Evolutionary conservation across 2,888 invertebrate species (phyloP), one percentile per base, ranked within the genome.

Genomic region (Rutpela maculata): DNA sequence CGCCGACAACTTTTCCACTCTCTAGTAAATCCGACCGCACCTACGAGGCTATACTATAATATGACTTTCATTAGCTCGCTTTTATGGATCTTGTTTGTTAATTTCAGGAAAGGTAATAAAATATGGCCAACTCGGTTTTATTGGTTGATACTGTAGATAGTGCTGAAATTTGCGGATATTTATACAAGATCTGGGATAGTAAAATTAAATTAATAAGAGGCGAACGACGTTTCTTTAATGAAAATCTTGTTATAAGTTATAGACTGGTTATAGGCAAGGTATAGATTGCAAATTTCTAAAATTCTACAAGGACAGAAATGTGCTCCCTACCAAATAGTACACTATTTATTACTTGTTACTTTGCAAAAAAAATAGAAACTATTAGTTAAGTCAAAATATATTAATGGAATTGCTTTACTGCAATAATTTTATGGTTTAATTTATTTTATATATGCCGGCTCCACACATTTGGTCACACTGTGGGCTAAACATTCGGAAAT

Each of bases 1-100:
- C 74, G 80, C 80, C 81, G 80, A 82, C 83, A 80, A 67, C 69
- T 79, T 77, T 73, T 77, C 77, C 70, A 74, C 73, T 74, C 66
- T 71, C 63, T 74, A 66, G 75, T 79, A 77, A 75, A 75, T 77
- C 74, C 66, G 56, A 79, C 79, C 75, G 74, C 79, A 72, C 77
- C 79, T 79, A 68, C 76, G 66, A 75, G 55, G 19, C 55, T 43
- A 56, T 70, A 74, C 60, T 43, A 56, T 70, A 74, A 60, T 70
- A 79, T 70, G 77, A 76, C 71, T 77, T 77, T 74, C 76, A 78
- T 76, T 76, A 74, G 74, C 56, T 72, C 11, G 50, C 68, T 71
- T 78, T 74, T 76, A 74, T 74, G 69, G 66, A 59, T 43, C 68
- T 60, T 68, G 74, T 74, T 74, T 74, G 68, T 74, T 74, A 68